Evolutionary conservation across 2,888 invertebrate genomes (phyloP), one percentile per base, ranked within the genome.

Genomic region (Drosophila niveifrons): DNA sequence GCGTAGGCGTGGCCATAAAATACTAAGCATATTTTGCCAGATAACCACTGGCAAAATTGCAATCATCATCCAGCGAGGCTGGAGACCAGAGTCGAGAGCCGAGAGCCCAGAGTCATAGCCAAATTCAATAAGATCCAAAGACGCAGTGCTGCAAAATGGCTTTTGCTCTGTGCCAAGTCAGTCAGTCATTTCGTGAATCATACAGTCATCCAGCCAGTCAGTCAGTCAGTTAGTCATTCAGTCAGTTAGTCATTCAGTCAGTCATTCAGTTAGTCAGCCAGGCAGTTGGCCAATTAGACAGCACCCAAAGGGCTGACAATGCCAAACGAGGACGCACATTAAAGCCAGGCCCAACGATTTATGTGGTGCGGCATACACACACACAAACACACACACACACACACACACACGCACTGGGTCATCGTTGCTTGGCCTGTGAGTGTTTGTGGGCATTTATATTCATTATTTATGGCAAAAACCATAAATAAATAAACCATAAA

Each of bases 231-330:
- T 31, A 41, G 2, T 11, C 50, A 62, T 23, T 39, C 50, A 47
- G 41, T 1, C 48, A 39, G 29, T 28, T 31, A 48, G 56, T 9
- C 51, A 51, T 13, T 34, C 23, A n/a, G 39, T 18, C 63, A 59
- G 47, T 53, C 48, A 41, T 46, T 44, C 36, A 46, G 43, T 47
- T 64, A 46, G 68, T 59, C 66, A 61, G 58, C 13, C 50, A 48
- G 67, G 46, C 86, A 66, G 83, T 83, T 78, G 85, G 84, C 78
- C 83, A 83, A 80, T 89, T 89, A 89, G 81, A 84, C 66, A 66
- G 84, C 65, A 68, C 72, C 75, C 89, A 80, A 72, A 73, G 75
- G 85, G 66, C 74, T 70, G 61, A 62, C 73, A 68, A 66, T 75
- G 61, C 75, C 77, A 85, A 79, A 79, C 79, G 79, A 79, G 82